Conservation (phyloP, 2,797 vertebrate species). For the Centropyge bicolor region DNA sequence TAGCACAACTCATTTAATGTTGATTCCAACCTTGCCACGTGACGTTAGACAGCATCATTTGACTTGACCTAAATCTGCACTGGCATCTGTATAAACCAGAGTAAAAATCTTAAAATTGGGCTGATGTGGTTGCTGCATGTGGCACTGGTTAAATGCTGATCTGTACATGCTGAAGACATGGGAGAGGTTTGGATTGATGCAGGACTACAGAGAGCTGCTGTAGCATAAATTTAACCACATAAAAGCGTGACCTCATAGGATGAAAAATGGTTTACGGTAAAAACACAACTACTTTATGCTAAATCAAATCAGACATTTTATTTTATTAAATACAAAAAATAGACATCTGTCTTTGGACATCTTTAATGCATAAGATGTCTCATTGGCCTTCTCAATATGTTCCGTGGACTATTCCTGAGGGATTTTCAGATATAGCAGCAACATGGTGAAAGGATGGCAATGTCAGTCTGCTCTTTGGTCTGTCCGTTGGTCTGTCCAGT, state of each 20-base stretch:
- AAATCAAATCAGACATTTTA: slow-evolving; percentile 9
- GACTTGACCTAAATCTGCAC: slow-evolving; percentile 5
- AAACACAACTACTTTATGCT: slow-evolving; percentile 13
- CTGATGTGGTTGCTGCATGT: slow-evolving; percentile 46
- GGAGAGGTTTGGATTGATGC: slow-evolving; percentile 3
- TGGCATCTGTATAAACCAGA: slow-evolving; percentile 19
- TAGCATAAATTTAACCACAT: slow-evolving; percentile 28
- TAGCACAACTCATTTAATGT: background rate
- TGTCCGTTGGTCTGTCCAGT: background rate
- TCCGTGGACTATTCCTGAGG: background rate
- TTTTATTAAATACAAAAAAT: slow-evolving; percentile 5
- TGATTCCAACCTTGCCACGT: background rate
- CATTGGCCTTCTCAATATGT: background rate
- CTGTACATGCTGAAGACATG: slow-evolving; percentile 15
- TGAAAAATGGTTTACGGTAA: slow-evolving; percentile 24
- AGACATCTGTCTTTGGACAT: slow-evolving; percentile 17
- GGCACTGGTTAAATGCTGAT: slow-evolving; percentile 31
- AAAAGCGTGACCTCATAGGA: slow-evolving; percentile 35
- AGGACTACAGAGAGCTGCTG: slow-evolving; percentile 18
- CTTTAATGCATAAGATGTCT: background rate
- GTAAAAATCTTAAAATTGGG: background rate
- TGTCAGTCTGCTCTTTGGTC: background rate
- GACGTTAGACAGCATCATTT: slow-evolving; percentile 14
- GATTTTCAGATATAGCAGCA: background rate
- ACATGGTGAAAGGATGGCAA: background rate